Evolutionary conservation across 2,113 vertebrate genomes (phyloP).

Genomic region (Peromyscus polionotus): DNA sequence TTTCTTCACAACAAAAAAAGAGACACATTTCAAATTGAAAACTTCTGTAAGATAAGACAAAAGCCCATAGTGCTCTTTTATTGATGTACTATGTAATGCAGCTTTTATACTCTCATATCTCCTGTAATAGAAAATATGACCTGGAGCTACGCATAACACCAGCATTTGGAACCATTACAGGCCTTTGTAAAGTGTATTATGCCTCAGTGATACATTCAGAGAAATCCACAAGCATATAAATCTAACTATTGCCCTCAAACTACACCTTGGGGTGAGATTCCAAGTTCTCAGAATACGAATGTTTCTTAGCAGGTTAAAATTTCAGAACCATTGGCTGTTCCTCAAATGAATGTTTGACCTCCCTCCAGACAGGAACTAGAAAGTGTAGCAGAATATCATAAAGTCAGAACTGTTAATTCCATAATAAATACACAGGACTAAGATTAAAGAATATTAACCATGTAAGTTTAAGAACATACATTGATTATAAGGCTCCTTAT

Average conservation of each 20-base stretch:
- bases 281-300: constrained; percentile 64
- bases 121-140: constrained; percentile 81
- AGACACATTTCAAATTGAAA: constrained; percentile 68
- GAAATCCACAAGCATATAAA: constrained; percentile 78
- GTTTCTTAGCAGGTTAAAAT: constrained; percentile 75
- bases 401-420: constrained; percentile 53
- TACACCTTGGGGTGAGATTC: constrained; percentile 74
- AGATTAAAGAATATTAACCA: constrained; percentile 14
- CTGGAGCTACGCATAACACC: constrained; percentile 77
- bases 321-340: constrained; percentile 68
- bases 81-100: constrained; percentile 74
- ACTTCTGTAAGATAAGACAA: constrained; percentile 78
- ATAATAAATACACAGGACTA: not conserved
- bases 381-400: constrained; percentile 19
- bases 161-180: constrained; percentile 75
- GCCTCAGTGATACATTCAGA: constrained; percentile 73
- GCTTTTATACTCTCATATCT: constrained; percentile 82
- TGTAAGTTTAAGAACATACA: not conserved
- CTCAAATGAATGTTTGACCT: constrained; percentile 76
- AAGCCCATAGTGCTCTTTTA: constrained; percentile 74
- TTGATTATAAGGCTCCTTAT: not conserved
- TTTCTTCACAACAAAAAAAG: constrained; percentile 75
- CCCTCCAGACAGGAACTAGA: constrained; percentile 24
- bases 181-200: constrained; percentile 80
- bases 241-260: constrained; percentile 66